These are phyloP conservation scores for Dunckerocampus dactyliophorus DNA, from an alignment of 2,113 vertebrate genomes.

Conservation along the genomic window DNA sequence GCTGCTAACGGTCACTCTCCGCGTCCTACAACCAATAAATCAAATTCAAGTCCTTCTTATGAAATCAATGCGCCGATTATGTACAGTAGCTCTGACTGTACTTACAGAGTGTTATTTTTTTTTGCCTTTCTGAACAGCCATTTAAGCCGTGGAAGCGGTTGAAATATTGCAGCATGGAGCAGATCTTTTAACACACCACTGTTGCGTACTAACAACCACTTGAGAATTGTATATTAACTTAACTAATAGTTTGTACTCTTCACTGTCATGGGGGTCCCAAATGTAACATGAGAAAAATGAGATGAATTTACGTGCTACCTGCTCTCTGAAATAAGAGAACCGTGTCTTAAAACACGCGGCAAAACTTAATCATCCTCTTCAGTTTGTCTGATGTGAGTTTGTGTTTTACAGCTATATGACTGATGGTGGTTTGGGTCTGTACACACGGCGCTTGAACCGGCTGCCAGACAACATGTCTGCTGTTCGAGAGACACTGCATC, in stretches of 20 bases:
- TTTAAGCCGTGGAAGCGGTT: constrained; percentile 9
- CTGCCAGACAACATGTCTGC: constrained; percentile 91
- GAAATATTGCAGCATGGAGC: constrained; percentile 1
- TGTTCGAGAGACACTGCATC: constrained; percentile 87
- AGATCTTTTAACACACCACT: constrained; percentile 4
- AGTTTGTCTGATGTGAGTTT: neutral
- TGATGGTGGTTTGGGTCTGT: constrained; percentile 89
- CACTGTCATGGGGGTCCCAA: constrained; percentile 12
- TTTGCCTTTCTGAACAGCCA: constrained; percentile 12
- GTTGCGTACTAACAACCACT: constrained; percentile 28
- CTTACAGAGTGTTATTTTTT: constrained; percentile 4
- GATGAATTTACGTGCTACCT: constrained; percentile 18
- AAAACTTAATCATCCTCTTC: neutral
- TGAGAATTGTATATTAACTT: constrained; percentile 13
- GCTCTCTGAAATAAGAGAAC: constrained; percentile 9
- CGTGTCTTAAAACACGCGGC: neutral
- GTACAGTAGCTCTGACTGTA: neutral
- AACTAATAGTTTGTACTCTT: constrained; percentile 12
- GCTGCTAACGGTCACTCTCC: constrained; percentile 19
- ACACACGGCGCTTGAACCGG: constrained; percentile 88
- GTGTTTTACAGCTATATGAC: constrained; percentile 87
- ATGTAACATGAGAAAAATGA: constrained; percentile 7
- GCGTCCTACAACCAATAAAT: constrained; percentile 14
- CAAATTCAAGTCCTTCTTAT: constrained; percentile 33
- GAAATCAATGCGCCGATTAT: constrained; percentile 23